Percentiles rank a stretch among this genome's conserved stretches.
Conservation (phyloP, 2,888 invertebrate species). For the Frankliniella intonsa region DNA sequence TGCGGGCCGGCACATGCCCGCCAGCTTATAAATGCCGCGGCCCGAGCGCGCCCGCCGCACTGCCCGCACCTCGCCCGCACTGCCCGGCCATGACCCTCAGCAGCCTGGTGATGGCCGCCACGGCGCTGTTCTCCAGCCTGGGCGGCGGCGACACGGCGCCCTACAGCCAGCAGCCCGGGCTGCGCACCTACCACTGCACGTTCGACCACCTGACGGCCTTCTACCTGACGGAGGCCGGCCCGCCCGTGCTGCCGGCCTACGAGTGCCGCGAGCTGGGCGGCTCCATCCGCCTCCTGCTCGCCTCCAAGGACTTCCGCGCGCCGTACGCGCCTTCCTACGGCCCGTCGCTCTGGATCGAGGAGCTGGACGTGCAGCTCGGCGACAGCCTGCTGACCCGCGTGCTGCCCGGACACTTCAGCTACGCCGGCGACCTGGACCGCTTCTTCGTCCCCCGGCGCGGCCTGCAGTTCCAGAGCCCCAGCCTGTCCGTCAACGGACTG, state of each 20-base stretch:
- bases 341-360: not conserved
- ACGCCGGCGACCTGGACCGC: not conserved
- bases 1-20: not conserved
- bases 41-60: not conserved
- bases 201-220: not conserved
- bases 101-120: constrained; percentile 4
- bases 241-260: not conserved
- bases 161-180: not conserved
- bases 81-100: not conserved
- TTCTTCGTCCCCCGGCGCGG: not conserved
- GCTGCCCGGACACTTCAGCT: not conserved
- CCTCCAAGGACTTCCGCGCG: constrained; percentile 18
- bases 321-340: not conserved
- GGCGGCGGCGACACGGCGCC: not conserved
- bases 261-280: not conserved
- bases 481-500: not conserved
- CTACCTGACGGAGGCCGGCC: not conserved
- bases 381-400: not conserved
- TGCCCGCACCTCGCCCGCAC: not conserved
- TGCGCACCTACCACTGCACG: constrained; percentile 3
- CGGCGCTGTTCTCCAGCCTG: not conserved
- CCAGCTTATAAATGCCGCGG: not conserved
- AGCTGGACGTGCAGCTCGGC: constrained; percentile 21
- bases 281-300: not conserved
- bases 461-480: constrained; percentile 10